Evolutionary conservation across 2,797 vertebrate genomes (phyloP).

Genomic region (Notamacropus eugenii): DNA sequence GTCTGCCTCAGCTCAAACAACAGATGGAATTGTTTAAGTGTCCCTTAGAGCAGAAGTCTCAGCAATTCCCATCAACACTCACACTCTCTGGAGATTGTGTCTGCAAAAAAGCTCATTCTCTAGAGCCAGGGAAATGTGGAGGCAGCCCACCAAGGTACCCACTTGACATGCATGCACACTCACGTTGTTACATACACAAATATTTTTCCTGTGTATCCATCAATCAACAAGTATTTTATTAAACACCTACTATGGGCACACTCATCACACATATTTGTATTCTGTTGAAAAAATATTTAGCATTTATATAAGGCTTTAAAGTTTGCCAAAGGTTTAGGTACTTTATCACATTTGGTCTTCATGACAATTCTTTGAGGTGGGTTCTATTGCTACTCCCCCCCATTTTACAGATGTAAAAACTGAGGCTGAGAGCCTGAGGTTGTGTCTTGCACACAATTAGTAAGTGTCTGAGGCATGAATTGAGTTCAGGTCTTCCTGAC

Average conservation of each 20-base stretch:
- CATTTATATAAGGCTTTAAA: neutral
- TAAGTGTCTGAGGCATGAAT: neutral
- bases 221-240: neutral
- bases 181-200: neutral
- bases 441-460: neutral
- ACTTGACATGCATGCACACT: neutral
- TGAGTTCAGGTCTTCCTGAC: neutral
- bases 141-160: neutral
- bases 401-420: neutral
- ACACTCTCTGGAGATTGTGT: neutral
- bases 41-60: conserved; percentile 10
- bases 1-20: conserved; percentile 40
- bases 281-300: neutral
- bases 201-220: neutral
- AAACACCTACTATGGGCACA: neutral
- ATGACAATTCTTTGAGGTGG: neutral
- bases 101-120: neutral
- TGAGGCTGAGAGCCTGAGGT: neutral
- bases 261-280: neutral
- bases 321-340: neutral
- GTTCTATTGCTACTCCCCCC: neutral
- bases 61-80: conserved; percentile 2
- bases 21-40: conserved; percentile 68
- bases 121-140: neutral
- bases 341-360: neutral